phyloP scores from a whole-genome alignment of 2,113 vertebrate genomes.

The Labrus mixtus region DNA sequence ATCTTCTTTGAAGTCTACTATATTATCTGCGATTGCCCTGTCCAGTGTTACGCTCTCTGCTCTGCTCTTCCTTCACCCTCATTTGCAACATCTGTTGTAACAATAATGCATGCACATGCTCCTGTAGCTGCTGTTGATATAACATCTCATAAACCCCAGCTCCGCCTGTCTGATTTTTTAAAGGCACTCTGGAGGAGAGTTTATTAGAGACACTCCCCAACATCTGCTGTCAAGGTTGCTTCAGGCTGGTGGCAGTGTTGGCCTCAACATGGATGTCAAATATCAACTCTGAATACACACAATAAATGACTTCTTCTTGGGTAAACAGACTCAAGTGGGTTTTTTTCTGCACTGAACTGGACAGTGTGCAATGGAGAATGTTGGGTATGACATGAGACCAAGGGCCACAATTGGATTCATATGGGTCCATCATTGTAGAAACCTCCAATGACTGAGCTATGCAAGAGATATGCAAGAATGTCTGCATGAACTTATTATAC shows the following conservation, averaged over 20 bases:
- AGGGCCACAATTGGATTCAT: background rate
- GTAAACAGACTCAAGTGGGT: background rate
- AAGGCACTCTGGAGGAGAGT: conserved; percentile 2
- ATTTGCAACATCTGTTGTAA: conserved; percentile 18
- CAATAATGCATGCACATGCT: conserved; percentile 27
- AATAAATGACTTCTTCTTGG: background rate
- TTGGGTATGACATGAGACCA: background rate
- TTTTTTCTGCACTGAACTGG: conserved; percentile 14
- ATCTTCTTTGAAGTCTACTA: background rate
- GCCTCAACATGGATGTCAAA: background rate
- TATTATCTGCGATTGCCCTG: background rate
- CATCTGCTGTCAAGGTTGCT: background rate
- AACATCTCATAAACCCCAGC: background rate
- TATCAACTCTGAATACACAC: background rate
- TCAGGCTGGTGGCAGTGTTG: background rate
- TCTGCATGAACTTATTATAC: too few species aligned
- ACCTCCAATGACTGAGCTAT: too few species aligned
- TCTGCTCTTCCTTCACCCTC: background rate
- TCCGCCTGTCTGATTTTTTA: conserved; percentile 12
- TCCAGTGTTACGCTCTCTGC: background rate
- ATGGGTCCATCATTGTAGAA: background rate
- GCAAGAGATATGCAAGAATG: too few species aligned
- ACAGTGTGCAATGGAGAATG: background rate
- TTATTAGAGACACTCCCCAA: background rate
- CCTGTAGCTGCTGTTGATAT: conserved; percentile 18